Base-by-base conservation (phyloP, 1,140 invertebrate genomes). In the Macrobrachium rosenbergii region DNA sequence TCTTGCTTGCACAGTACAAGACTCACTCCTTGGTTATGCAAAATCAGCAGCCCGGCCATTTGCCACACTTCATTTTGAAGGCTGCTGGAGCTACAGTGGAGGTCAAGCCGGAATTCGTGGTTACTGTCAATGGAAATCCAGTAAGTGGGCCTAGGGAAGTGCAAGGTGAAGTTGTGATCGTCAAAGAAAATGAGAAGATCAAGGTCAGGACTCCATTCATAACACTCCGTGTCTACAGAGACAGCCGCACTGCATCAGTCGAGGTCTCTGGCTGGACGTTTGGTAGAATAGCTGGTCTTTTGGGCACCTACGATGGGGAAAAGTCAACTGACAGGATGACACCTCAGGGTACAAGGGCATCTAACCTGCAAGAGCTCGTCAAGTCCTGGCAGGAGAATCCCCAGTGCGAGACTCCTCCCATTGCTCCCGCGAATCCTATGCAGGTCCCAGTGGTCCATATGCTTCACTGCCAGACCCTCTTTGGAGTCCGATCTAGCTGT, bases 211-310 rank as follows among this genome's bases (percentile, higher is more conserved):
- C 43, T 28, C 80, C 80, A n/a, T 45, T 82, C 12, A 19, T 82
- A 14, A 64, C 17, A 17, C 28, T 82, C 14, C 28, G 7, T 11
- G 37, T 82, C 2, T 64, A 67, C 12, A 45, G 21, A n/a, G 10
- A 67, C 6, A 43, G 67, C 21, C 80, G 19, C 19, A 52, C 77
- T 14, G 62, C 78, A 43, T 67, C 60, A 23, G 69, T 87, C 12
- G 64, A 87, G 19, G 85, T 75, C 19, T 76, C 60, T 45, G 78
- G 85, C 37, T 87, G 85, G 85, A 73, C 77, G 17, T 87, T 64
- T 63, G 78, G 78, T 10, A 78, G 52, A 43, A 12, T 84, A 19
- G 83, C 83, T 16, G 83, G 83, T 21, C 75, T 84, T 21, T 21
- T 84, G 73, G 83, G 83, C 17, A 76, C 60, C 21, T 77, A 64